Evolutionary conservation across 1,140 invertebrate genomes (phyloP).

Genomic region (Sycophaga agraensis): DNA sequence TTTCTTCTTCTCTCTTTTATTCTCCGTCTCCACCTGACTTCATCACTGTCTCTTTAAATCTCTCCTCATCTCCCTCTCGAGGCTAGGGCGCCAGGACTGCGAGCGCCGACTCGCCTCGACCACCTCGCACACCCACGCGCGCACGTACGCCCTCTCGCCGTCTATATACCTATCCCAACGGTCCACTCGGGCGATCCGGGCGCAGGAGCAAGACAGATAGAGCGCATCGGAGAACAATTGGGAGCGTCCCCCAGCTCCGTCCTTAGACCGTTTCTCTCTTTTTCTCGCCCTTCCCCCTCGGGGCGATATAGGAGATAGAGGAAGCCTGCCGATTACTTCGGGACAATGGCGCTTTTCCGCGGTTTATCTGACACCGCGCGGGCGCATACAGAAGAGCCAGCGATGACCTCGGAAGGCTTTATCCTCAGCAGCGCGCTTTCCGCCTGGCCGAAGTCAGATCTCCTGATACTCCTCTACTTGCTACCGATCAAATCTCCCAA

Average conservation of each 20-base stretch:
- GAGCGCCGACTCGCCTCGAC: neutral
- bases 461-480: too few species aligned
- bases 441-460: too few species aligned
- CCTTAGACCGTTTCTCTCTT: too few species aligned
- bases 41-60: constrained; percentile 28
- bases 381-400: too few species aligned
- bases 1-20: neutral
- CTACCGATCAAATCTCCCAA: too few species aligned
- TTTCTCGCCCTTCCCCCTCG: too few species aligned
- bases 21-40: constrained; percentile 10
- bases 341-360: constrained; percentile 29
- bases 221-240: constrained; percentile 26
- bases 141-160: neutral
- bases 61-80: neutral
- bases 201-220: neutral
- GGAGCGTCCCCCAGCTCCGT: neutral
- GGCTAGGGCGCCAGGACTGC: too few species aligned
- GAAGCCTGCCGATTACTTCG: constrained; percentile 18
- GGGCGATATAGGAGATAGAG: too few species aligned
- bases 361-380: constrained; percentile 25
- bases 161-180: neutral
- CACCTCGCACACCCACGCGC: neutral
- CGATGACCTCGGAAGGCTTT: too few species aligned
- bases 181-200: neutral
- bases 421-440: too few species aligned